Conservation (phyloP, 2,797 vertebrate genomes). For the Decapterus maruadsi region DNA sequence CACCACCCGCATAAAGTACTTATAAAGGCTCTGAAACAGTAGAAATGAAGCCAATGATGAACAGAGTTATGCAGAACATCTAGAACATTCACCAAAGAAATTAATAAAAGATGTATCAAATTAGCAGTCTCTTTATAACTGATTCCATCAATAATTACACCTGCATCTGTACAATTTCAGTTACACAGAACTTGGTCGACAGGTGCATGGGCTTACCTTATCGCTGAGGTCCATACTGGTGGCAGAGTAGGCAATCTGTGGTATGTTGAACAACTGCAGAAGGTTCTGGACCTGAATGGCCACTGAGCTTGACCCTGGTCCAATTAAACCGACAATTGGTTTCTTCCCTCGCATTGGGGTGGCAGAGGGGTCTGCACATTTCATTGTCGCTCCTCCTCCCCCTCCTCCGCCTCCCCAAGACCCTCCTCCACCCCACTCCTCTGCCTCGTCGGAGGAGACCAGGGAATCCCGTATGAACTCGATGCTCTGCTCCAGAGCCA, state of each 20-base stretch:
- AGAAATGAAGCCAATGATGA: slow-evolving; percentile 25
- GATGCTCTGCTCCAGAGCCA: slow-evolving; percentile 98
- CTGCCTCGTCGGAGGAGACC: slow-evolving; percentile 87
- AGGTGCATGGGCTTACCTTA: slow-evolving; percentile 80
- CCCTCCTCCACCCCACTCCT: slow-evolving; percentile 74
- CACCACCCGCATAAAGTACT: slow-evolving; percentile 98
- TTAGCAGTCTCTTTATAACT: not conserved
- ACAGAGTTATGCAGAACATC: slow-evolving; percentile 13
- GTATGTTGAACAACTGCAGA: slow-evolving; percentile 99
- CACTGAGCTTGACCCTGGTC: slow-evolving; percentile 98
- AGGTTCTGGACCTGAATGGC: slow-evolving; percentile 99
- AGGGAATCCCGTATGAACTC: slow-evolving; percentile 98
- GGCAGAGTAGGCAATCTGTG: slow-evolving; percentile 99
- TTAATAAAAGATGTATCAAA: slow-evolving; percentile 20
- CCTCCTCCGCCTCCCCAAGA: slow-evolving; percentile 74
- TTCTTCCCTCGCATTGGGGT: slow-evolving; percentile 93
- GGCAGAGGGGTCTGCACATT: slow-evolving; percentile 90
- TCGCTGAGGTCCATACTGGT: slow-evolving; percentile 99
- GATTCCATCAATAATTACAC: slow-evolving; percentile 11
- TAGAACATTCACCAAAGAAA: not conserved
- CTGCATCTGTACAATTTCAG: not conserved
- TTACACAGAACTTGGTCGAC: not conserved
- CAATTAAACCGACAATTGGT: slow-evolving; percentile 97
- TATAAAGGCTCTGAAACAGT: slow-evolving; percentile 77
- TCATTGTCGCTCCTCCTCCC: slow-evolving; percentile 82